Evolutionary conservation across 2,797 vertebrate species (phyloP).

Genomic region (Clarias fuscus): DNA sequence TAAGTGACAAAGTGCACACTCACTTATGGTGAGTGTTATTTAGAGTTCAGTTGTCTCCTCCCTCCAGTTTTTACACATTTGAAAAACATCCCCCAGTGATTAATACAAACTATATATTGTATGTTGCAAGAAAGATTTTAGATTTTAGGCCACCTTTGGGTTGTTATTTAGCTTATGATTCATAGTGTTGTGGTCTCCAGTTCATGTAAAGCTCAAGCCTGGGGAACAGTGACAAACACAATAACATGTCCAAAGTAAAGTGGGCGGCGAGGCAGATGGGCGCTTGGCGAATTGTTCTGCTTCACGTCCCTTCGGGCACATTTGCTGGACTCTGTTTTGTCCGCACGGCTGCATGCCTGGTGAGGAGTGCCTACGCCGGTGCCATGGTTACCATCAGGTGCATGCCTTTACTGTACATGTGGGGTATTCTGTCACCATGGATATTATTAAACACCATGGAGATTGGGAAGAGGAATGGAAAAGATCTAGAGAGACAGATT

Average conservation of each 20-base stretch:
- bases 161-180: background rate
- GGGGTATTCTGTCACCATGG: slow-evolving; percentile 55
- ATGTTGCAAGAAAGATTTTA: background rate
- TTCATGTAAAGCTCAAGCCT: background rate
- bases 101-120: background rate
- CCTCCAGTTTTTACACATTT: background rate
- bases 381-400: slow-evolving; percentile 60
- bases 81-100: background rate
- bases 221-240: slow-evolving; percentile 20
- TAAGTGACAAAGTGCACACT: background rate
- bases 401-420: slow-evolving; percentile 50
- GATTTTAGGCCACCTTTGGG: too few species aligned
- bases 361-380: slow-evolving; percentile 31
- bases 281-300: slow-evolving; percentile 45
- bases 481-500: background rate
- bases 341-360: slow-evolving; percentile 28
- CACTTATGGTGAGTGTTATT: background rate
- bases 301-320: slow-evolving; percentile 40
- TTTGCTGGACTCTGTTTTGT: slow-evolving; percentile 36
- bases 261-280: slow-evolving; percentile 9
- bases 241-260: slow-evolving; percentile 4
- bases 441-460: slow-evolving; percentile 44
- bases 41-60: background rate
- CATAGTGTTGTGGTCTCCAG: background rate
- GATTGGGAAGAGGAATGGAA: slow-evolving; percentile 1